Evolutionary conservation across 2,888 invertebrate species (phyloP), one percentile per base, ranked within the genome.

Genomic region (Spodoptera littoralis): DNA sequence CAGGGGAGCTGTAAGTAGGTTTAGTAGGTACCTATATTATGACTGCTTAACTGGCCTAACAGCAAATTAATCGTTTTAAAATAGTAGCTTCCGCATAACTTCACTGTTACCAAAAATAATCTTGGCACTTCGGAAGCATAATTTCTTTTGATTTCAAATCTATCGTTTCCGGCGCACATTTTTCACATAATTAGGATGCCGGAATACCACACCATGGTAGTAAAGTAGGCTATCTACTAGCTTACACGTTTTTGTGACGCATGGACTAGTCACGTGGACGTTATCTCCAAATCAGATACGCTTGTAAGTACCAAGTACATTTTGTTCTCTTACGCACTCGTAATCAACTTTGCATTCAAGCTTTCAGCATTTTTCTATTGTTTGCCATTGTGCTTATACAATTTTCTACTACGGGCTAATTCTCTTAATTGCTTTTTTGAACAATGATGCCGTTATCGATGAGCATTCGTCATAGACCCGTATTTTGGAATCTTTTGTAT

Each of bases 221-320:
- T 43, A 46, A 30, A 53, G 12, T 12, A 24, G 11, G 11, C 46
- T 11, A 42, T 27, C 27, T 36, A 36, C 36, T 8, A 36, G 36
- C 36, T 6, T 9, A 36, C 36, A 46, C 1, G 13, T 46, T 50
- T 50, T 50, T 22, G 50, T 66, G 64, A 54, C 70, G 42, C 64
- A 66, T 36, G 60, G 27, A 36, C 9, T 11, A 44, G 9, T 45
- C 50, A 47, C 71, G 55, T 63, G 45, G 24, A 70, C 22, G 13
- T 62, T 66, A 66, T 70, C 66, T 54, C 43, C 22, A 63, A 53
- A 46, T 43, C 48, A 5, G 61, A 49, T 69, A 65, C 49, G 42
- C 11, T 54, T 44, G 11, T 50, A 47, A 5, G 8, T 36, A 36
- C 8, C 2, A 9, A 36, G 6, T 36, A 9, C 36, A 36, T 9